These are phyloP conservation scores for Grus americana DNA, from an alignment of 2,113 vertebrate species.

Conservation along the genomic window DNA sequence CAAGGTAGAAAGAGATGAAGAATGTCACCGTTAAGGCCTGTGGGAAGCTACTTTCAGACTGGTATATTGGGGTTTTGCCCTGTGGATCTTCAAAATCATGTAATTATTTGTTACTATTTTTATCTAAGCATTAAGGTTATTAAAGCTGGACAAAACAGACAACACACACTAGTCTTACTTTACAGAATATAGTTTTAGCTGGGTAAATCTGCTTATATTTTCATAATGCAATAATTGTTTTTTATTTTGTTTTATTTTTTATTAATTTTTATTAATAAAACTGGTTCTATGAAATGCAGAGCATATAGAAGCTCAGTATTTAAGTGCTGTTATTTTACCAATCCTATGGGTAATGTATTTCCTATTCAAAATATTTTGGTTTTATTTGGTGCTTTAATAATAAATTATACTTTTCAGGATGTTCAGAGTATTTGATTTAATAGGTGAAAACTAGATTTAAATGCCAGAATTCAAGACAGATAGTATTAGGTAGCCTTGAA, in stretches of 20 bases:
- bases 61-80: background rate
- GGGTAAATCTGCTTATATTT: background rate
- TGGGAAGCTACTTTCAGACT: background rate
- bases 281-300: background rate
- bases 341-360: background rate
- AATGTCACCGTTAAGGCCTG: accelerated
- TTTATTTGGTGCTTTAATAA: background rate
- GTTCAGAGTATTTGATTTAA: background rate
- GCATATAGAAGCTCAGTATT: background rate
- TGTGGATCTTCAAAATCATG: background rate
- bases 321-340: background rate
- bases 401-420: background rate
- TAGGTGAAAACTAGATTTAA: background rate
- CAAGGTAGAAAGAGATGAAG: background rate
- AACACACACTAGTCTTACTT: background rate
- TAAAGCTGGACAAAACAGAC: background rate
- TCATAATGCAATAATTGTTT: accelerated
- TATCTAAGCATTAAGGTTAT: background rate
- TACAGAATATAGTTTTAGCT: background rate
- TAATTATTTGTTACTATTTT: background rate
- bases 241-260: background rate
- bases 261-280: background rate
- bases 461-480: background rate
- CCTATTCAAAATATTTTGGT: background rate
- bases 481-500: background rate